These are phyloP conservation scores for Drosophila picticornis DNA, from an alignment of 2,888 invertebrate species.

Conservation along the genomic window DNA sequence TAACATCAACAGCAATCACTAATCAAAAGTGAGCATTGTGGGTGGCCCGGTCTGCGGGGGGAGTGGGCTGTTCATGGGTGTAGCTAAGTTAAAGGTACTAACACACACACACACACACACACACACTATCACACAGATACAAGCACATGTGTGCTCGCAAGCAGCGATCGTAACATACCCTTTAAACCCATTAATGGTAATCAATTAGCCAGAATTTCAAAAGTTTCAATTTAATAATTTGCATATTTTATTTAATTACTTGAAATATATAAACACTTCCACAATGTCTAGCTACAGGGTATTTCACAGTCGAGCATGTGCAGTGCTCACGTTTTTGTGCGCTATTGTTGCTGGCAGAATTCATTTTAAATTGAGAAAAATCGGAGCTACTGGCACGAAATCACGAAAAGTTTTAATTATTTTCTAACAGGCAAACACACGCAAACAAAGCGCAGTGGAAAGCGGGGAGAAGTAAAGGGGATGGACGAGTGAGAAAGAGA, in stretches of 20 bases:
- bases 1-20: constrained; percentile 49
- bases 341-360: constrained; percentile 60
- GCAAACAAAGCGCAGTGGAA: constrained; percentile 29
- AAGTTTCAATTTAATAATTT: neutral
- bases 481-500: neutral
- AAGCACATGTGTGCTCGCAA: neutral
- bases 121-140: constrained; percentile 14
- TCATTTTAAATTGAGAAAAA: constrained; percentile 78
- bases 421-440: constrained; percentile 77
- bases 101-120: constrained; percentile 29
- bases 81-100: constrained; percentile 46
- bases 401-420: constrained; percentile 79
- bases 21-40: constrained; percentile 60
- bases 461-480: neutral
- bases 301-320: neutral
- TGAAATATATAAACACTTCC: neutral
- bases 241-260: neutral
- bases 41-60: constrained; percentile 4
- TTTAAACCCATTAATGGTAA: neutral
- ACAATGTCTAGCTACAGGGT: neutral
- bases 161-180: neutral
- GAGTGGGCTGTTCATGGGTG: constrained; percentile 22
- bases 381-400: constrained; percentile 77
- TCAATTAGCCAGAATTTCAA: neutral
- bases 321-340: neutral